These are phyloP conservation scores for Trochalopteron elliotii DNA, from an alignment of 2,113 vertebrate species.

Conservation along the genomic window DNA sequence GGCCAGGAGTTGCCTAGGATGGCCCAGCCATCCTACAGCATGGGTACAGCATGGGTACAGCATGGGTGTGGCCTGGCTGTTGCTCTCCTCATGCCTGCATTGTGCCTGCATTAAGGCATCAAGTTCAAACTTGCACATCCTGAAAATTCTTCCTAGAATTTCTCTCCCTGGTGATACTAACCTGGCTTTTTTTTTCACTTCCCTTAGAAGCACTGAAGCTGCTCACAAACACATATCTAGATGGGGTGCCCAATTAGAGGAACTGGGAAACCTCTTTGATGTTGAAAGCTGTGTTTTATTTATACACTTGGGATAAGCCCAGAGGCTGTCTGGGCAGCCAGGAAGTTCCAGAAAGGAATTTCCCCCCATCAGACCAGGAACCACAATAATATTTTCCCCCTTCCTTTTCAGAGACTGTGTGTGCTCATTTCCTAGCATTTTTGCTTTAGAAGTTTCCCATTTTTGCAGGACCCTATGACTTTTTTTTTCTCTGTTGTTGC, in stretches of 20 bases:
- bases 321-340: background rate
- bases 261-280: constrained; percentile 37
- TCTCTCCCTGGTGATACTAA: background rate
- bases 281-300: constrained; percentile 6
- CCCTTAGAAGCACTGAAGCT: background rate
- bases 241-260: background rate
- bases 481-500: background rate
- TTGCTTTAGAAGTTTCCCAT: background rate
- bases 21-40: too few relatives aligned
- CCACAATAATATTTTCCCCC: background rate
- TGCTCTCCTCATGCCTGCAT: background rate
- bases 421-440: background rate
- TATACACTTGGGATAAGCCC: background rate
- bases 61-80: background rate
- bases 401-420: background rate
- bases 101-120: rapidly evolving
- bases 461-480: background rate
- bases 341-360: constrained; percentile 36
- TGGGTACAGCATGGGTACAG: too few relatives aligned
- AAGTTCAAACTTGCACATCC: background rate
- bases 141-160: background rate
- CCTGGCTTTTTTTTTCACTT: background rate
- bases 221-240: background rate
- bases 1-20: background rate
- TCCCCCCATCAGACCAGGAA: background rate